These are phyloP conservation scores for Bedellia somnulentella DNA, from an alignment of 2,888 invertebrate species.

Conservation along the genomic window DNA sequence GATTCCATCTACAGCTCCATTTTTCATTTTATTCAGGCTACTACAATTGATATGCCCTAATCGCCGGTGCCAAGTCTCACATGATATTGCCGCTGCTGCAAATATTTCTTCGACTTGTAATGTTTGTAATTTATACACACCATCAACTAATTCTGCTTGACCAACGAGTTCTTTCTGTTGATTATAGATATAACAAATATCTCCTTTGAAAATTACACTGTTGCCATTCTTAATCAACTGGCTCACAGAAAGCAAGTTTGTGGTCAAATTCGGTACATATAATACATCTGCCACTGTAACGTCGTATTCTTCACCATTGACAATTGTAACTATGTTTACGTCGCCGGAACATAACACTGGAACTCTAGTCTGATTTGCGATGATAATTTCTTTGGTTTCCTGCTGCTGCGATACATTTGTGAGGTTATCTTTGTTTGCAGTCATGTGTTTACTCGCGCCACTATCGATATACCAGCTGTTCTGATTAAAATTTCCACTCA, in stretches of 20 bases:
- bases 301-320: conserved; percentile 1
- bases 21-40: conserved; percentile 10
- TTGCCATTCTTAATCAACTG: conserved; percentile 3
- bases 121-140: conserved; percentile 1
- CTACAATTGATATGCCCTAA: conserved; percentile 10
- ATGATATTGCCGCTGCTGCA: too few relatives aligned
- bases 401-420: too few relatives aligned
- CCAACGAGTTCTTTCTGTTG: not conserved
- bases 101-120: not conserved
- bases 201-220: conserved; percentile 1
- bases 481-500: conserved; percentile 6
- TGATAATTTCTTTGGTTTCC: too few relatives aligned
- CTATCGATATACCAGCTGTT: conserved; percentile 6
- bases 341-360: conserved; percentile 6
- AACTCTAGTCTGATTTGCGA: conserved; percentile 5
- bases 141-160: conserved; percentile 1
- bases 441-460: conserved; percentile 7
- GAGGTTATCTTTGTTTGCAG: conserved; percentile 5
- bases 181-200: conserved; percentile 1
- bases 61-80: too few relatives aligned
- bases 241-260: conserved; percentile 5
- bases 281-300: conserved; percentile 3
- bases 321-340: conserved; percentile 5
- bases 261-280: conserved; percentile 2
- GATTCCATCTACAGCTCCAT: conserved; percentile 11